These are phyloP conservation scores for Odocoileus virginianus DNA, from an alignment of 2,113 vertebrate genomes.

Conservation along the genomic window DNA sequence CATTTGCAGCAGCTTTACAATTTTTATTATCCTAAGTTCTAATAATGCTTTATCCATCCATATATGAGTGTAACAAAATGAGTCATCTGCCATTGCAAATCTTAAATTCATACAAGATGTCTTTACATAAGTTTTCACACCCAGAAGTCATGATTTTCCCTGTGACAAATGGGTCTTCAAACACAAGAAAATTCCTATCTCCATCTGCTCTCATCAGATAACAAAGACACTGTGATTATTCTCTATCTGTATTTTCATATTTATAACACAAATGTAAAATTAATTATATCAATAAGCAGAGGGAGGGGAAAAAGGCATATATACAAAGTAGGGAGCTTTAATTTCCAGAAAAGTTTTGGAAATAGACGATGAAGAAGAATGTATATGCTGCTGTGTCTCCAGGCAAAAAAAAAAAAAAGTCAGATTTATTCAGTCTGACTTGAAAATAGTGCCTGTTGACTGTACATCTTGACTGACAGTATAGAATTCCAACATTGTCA, in stretches of 20 bases:
- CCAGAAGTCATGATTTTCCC: not conserved
- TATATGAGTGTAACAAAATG: not conserved
- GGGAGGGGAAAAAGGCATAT: not conserved
- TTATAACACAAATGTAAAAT: not conserved
- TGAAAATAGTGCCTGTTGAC: not conserved
- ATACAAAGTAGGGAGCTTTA: not conserved
- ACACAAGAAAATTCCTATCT: not conserved
- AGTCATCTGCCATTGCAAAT: not conserved
- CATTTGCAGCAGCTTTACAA: not conserved
- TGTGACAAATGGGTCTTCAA: not conserved
- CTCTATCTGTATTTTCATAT: not conserved
- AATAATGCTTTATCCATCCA: not conserved
- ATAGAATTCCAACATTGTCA: not conserved
- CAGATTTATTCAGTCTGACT: not conserved
- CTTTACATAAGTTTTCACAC: not conserved
- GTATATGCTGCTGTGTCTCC: not conserved
- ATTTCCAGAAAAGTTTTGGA: constrained; percentile 20
- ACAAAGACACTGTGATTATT: not conserved
- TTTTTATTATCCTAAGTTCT: not conserved
- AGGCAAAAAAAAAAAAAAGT: not conserved
- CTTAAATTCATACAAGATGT: not conserved
- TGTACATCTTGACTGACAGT: not conserved
- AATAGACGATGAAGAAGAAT: not conserved
- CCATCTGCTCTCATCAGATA: not conserved
- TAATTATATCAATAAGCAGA: not conserved